Evolutionary conservation across 2,888 invertebrate genomes (phyloP), one percentile per base, ranked within the genome.

Genomic region (Drosophila birchii): DNA sequence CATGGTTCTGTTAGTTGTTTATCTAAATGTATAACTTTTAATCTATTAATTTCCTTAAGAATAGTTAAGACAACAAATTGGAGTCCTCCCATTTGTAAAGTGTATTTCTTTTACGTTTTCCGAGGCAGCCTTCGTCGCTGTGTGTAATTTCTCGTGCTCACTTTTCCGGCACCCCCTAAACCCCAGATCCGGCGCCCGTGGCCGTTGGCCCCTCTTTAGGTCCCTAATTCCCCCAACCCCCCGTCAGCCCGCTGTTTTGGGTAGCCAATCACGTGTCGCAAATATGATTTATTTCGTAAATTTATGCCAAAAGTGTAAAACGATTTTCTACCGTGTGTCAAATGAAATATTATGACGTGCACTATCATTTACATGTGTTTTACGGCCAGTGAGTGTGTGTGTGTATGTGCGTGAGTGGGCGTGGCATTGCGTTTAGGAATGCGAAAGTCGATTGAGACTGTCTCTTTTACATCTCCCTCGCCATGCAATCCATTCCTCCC

Each of bases 211-310:
- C 59, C 45, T 12, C 34, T 23, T 16, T 18, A 12, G 23, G 4
- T 51, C 14, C 44, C 55, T 3, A 26, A 29, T n/a, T 9, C 23
- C 44, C 16, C 44, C 8, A 23, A 8, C 44, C 14, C 23, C 34
- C n/a, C 23, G 20, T 32, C 16, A 12, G 45, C 16, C 14, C 23
- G 29, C 63, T n/a, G 23, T 38, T 47, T 54, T 49, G 51, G 70
- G 54, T 79, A 57, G 62, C 60, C 76, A 78, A 81, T 86, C 88
- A 88, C 80, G 88, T 81, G 89, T 76, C 80, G 78, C 75, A 71
- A 78, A 78, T 86, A 84, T 89, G 89, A 90, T 90, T 89, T 86
- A 90, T 90, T 88, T 89, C 79, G 79, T 78, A 82, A 84, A 87
- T 84, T 79, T 85, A 75, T 85, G 77, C 76, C 76, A 71, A 78